Base-by-base conservation (phyloP, 2,888 invertebrate genomes). In the Ichneumoninae sp. region DNA sequence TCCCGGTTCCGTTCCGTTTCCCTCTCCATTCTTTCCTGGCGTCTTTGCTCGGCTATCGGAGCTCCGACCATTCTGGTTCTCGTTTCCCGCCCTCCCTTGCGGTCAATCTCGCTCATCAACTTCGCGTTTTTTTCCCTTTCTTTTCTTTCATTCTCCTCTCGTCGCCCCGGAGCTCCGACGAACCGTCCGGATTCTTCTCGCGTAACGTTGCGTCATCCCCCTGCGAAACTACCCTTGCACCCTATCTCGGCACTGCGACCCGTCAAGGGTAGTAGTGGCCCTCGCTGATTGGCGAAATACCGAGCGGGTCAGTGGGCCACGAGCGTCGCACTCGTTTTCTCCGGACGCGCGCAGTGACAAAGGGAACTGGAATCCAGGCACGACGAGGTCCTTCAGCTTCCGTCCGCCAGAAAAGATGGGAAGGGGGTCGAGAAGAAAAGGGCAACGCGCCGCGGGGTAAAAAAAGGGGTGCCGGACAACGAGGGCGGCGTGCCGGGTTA, bases 241-340 rank as follows among this genome's bases (percentile, higher is more conserved):
- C 78, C 30, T 62, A 33, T 69, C 80, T 70, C 62, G 65, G 13
- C 52, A 40, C 19, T 52, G 47, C 74, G 62, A 57, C 70, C 69
- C 70, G 74, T 79, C 62, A 70, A 66, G 50, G 78, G 57, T 78
- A 66, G 78, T 50, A 52, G 78, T 68, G 10, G 60, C 22, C 50
- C 54, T 54, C 80, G 80, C 87, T 86, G 89, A 89, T 89, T 90
- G 89, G 89, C 26, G 82, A 84, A 47, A 86, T 86, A 72, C 83
- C 85, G 89, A 91, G 87, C 89, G 88, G 91, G 91, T 92, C 91
- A 92, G 90, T 92, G 89, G 90, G 91, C 88, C 91, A 91, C 88
- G 86, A 82, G 72, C 83, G 83, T 81, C 79, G 76, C 76, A 82
- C 83, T 83, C 79, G 82, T 83, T 74, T 52, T 83, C 83, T 69